Evolutionary conservation across 2,113 vertebrate genomes (phyloP).

Genomic region (Hyperopisus bebe): DNA sequence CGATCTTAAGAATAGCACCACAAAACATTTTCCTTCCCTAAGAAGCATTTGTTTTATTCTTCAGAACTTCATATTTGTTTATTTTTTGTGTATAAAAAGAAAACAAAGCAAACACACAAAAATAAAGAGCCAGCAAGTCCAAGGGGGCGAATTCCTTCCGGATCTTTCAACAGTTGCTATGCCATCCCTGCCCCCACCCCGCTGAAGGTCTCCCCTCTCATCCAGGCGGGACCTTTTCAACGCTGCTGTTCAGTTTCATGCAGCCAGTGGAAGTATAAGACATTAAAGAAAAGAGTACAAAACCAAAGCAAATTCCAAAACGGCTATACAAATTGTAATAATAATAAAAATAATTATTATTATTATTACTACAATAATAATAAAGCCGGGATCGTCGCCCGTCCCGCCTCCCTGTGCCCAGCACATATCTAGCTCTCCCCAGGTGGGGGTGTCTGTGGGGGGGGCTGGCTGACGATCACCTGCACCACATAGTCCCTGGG

Average conservation of each 20-base stretch:
- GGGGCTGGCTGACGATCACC: conserved; percentile 92
- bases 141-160: not conserved
- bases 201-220: not conserved
- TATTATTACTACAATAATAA: not conserved
- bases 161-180: not conserved
- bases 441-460: conserved; percentile 68
- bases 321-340: not conserved
- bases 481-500: conserved; percentile 97
- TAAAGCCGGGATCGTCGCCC: not conserved
- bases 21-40: not conserved
- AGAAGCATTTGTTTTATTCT: not conserved
- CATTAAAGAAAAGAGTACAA: not conserved
- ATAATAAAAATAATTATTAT: not conserved
- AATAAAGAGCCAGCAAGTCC: not conserved
- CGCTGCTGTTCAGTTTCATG: not conserved
- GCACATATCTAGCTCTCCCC: conserved; percentile 71
- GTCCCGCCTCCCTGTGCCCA: not conserved
- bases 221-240: not conserved
- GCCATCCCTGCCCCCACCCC: not conserved
- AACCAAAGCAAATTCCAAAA: conserved; percentile 13
- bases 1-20: not conserved
- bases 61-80: conserved; percentile 7
- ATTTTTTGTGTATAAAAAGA: conserved; percentile 8
- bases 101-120: not conserved
- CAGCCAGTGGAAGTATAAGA: not conserved